These are phyloP conservation scores for Aromia moschata DNA, from an alignment of 2,888 invertebrate genomes.

Conservation along the genomic window DNA sequence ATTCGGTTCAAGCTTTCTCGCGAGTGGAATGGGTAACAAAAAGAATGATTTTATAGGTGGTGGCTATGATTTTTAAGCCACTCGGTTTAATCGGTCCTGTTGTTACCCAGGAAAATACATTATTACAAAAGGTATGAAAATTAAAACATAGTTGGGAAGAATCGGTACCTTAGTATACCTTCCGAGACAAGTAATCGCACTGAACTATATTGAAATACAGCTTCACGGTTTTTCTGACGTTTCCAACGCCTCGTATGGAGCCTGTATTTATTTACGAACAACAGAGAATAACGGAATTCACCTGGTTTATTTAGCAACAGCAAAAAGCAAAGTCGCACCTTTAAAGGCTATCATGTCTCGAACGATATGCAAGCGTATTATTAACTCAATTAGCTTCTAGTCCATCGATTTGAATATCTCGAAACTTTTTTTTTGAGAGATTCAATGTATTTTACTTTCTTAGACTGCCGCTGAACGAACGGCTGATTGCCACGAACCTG, in stretches of 20 bases:
- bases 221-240: conserved; percentile 13
- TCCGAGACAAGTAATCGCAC: neutral
- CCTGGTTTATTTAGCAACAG: neutral
- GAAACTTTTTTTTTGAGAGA: neutral
- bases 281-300: neutral
- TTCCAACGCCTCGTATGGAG: conserved; percentile 1
- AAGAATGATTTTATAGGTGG: conserved; percentile 12
- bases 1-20: neutral
- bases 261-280: conserved; percentile 6
- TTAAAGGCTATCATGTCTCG: conserved; percentile 4
- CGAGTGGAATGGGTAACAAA: neutral
- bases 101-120: conserved; percentile 11
- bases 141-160: conserved; percentile 17
- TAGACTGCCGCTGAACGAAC: neutral
- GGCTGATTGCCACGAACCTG: neutral
- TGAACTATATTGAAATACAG: neutral
- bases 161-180: conserved; percentile 1
- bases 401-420: neutral
- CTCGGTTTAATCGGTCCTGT: conserved; percentile 17
- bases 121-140: conserved; percentile 19
- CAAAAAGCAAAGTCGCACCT: conserved; percentile 2
- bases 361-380: conserved; percentile 2
- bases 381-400: neutral
- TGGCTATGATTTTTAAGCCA: conserved; percentile 17
- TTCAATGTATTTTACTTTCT: neutral